Conservation (phyloP, 2,113 vertebrate species). For the Mesembrinibis cayennensis region DNA sequence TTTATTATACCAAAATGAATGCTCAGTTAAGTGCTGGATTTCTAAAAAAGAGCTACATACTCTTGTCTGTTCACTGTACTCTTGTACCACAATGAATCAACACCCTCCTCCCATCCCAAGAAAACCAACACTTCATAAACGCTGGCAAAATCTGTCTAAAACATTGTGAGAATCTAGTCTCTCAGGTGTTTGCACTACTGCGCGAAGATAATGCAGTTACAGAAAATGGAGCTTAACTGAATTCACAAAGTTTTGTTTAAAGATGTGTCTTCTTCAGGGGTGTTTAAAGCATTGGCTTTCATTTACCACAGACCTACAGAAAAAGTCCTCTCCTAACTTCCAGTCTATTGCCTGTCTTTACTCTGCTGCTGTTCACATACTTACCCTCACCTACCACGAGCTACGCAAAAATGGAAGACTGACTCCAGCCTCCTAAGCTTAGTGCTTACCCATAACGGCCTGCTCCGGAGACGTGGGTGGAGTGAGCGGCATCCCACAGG, state of each 20-base stretch:
- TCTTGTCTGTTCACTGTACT: background rate
- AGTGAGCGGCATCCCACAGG: conserved; percentile 92
- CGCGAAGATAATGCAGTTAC: background rate
- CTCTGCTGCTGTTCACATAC: background rate
- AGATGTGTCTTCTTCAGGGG: background rate
- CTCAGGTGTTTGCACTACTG: background rate
- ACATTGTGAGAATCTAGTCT: background rate
- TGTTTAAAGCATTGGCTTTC: background rate
- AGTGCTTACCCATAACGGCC: conserved; percentile 80
- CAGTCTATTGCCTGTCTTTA: background rate
- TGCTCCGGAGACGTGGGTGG: conserved; percentile 96
- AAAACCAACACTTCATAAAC: background rate
- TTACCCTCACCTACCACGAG: background rate
- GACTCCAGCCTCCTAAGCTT: background rate
- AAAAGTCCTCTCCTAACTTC: background rate
- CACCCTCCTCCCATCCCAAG: background rate
- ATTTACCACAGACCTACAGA: background rate
- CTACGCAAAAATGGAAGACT: background rate
- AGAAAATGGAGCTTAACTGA: background rate
- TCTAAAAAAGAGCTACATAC: background rate
- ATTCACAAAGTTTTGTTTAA: background rate
- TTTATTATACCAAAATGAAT: background rate
- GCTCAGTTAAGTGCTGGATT: background rate
- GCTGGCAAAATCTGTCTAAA: background rate
- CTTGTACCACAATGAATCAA: background rate